Conservation (phyloP, 2,888 invertebrate species). For the Rotaria magnacalcarata region DNA sequence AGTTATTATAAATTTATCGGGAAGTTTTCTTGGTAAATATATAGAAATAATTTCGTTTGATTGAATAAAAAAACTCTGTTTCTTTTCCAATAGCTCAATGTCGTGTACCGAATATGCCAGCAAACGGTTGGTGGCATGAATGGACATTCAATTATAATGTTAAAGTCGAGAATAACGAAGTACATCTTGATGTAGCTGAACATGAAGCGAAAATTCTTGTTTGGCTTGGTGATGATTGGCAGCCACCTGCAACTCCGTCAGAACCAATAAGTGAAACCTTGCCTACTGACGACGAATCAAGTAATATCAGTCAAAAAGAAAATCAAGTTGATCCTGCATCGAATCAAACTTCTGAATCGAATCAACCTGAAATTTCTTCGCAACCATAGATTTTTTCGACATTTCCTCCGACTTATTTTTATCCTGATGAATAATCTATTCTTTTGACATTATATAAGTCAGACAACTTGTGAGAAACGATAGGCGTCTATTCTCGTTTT, state of each 20-base stretch:
- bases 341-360: too few relatives aligned
- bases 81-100: background rate
- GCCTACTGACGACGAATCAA: background rate
- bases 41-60: background rate
- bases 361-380: too few relatives aligned
- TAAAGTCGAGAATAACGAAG: constrained; percentile 12
- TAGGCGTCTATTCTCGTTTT: too few relatives aligned
- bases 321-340: too few relatives aligned
- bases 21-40: constrained; percentile 7
- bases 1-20: background rate
- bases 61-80: background rate
- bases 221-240: background rate
- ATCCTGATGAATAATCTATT: too few relatives aligned
- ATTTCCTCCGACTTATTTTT: too few relatives aligned
- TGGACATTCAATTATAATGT: constrained; percentile 35
- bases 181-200: constrained; percentile 20
- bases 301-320: background rate
- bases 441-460: too few relatives aligned
- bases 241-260: background rate
- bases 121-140: constrained; percentile 29
- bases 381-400: too few relatives aligned
- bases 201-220: constrained; percentile 35
- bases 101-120: constrained; percentile 17
- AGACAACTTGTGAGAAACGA: too few relatives aligned
- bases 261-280: background rate